Conservation (phyloP, 1,140 invertebrate genomes). For the Rhagoletis pomonella region DNA sequence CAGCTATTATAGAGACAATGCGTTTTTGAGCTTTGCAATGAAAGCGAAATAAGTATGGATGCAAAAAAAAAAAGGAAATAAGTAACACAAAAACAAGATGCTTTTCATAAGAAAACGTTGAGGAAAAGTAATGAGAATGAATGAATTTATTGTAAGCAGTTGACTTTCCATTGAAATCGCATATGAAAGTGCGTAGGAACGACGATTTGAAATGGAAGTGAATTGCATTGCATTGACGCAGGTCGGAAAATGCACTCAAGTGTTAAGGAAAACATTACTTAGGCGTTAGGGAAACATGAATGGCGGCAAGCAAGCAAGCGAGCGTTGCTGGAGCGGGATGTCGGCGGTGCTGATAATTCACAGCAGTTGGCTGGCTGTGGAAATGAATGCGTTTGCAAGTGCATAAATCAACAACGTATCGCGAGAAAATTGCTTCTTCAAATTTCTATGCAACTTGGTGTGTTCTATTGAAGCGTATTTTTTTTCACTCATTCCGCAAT, state of each 20-base stretch:
- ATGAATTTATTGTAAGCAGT: conserved; percentile 14
- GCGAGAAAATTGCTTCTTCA: conserved; percentile 19
- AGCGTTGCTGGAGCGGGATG: neutral
- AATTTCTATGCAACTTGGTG: neutral
- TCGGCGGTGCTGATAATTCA: neutral
- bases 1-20: neutral
- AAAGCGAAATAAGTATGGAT: conserved; percentile 38
- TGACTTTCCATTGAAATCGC: conserved; percentile 47
- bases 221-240: conserved; percentile 30
- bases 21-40: conserved; percentile 1
- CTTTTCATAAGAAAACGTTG: neutral
- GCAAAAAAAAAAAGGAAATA: neutral
- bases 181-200: conserved; percentile 23
- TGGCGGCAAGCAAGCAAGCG: neutral
- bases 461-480: neutral
- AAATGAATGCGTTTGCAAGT: conserved; percentile 19
- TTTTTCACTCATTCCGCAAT: neutral
- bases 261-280: conserved; percentile 41
- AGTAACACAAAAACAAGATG: neutral
- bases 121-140: neutral
- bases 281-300: neutral
- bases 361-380: neutral
- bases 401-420: conserved; percentile 6
- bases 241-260: conserved; percentile 48
- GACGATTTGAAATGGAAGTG: conserved; percentile 17